These are phyloP conservation scores for Thunnus thynnus DNA, from an alignment of 2,113 vertebrate genomes.

Conservation along the genomic window DNA sequence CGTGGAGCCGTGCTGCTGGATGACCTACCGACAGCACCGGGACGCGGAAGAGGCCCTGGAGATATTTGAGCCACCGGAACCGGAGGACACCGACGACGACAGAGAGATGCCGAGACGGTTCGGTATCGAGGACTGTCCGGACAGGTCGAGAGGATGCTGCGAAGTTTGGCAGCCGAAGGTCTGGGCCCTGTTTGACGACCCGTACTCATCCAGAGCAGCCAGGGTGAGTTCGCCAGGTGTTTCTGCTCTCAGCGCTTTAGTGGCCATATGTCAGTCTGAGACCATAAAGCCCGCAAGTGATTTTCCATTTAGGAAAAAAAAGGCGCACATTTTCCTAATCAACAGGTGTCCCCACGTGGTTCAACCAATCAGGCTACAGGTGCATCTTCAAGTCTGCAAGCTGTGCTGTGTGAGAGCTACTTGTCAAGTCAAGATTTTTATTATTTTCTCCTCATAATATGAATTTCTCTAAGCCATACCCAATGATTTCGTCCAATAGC, in stretches of 20 bases:
- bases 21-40: slow-evolving; percentile 97
- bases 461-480: neutral
- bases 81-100: slow-evolving; percentile 83
- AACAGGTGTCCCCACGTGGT: slow-evolving; percentile 47
- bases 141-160: slow-evolving; percentile 87
- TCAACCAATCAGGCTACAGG: slow-evolving; percentile 26
- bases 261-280: neutral
- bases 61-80: slow-evolving; percentile 94
- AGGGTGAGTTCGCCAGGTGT: slow-evolving; percentile 88
- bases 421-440: neutral
- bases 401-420: neutral
- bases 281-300: neutral
- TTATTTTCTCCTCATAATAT: neutral
- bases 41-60: slow-evolving; percentile 97
- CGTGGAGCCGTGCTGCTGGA: slow-evolving; percentile 99
- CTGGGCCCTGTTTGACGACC: slow-evolving; percentile 98
- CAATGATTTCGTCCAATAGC: neutral
- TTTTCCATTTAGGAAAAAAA: neutral
- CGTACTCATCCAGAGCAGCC: slow-evolving; percentile 94
- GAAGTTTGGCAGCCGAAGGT: slow-evolving; percentile 91
- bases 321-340: slow-evolving; percentile 11
- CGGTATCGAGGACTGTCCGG: slow-evolving; percentile 89
- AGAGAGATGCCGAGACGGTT: slow-evolving; percentile 87
- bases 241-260: neutral
- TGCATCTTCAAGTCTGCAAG: neutral